A percentile compares a stretch with the other conserved stretches of the same genome.
phyloP scores from a whole-genome alignment of 2,888 invertebrate genomes.

The Synergus gifuensis region DNA sequence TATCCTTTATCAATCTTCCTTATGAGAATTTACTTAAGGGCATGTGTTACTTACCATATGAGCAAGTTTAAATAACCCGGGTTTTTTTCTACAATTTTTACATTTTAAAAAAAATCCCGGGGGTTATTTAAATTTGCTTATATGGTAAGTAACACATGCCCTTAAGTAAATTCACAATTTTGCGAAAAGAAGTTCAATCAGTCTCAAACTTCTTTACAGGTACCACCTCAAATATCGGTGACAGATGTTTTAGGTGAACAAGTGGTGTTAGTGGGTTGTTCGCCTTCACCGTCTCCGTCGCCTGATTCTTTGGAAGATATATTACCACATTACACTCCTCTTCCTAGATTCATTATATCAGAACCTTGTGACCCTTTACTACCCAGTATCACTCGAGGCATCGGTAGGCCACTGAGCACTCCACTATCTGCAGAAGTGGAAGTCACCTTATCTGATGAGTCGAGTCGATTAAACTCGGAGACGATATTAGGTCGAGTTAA shows the following conservation, averaged over 20 bases:
- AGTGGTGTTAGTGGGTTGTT: conserved; percentile 86
- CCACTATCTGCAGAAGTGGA: conserved; percentile 80
- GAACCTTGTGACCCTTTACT: conserved; percentile 86
- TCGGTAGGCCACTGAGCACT: conserved; percentile 79
- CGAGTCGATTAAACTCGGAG: conserved; percentile 88
- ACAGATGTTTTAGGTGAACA: conserved; percentile 94
- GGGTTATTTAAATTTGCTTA: no score
- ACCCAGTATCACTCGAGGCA: conserved; percentile 90
- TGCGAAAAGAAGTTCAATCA: not conserved
- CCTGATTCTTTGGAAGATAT: conserved; percentile 74
- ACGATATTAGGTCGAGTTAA: conserved; percentile 90
- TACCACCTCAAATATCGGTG: conserved; percentile 91
- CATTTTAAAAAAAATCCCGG: no score
- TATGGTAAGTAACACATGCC: no score
- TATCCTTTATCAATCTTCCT: no score
- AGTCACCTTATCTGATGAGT: conserved; percentile 88
- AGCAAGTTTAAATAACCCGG: no score
- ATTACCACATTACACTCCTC: conserved; percentile 71
- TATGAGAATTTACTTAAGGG: no score
- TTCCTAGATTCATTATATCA: conserved; percentile 83
- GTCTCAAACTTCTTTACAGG: conserved; percentile 58
- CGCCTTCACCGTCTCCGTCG: conserved; percentile 82
- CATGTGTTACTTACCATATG: no score
- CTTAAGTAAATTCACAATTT: not conserved
- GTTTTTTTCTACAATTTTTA: no score